phyloP scores from a whole-genome alignment of 2,888 invertebrate genomes.

The Scaptomyza caliginosa region DNA sequence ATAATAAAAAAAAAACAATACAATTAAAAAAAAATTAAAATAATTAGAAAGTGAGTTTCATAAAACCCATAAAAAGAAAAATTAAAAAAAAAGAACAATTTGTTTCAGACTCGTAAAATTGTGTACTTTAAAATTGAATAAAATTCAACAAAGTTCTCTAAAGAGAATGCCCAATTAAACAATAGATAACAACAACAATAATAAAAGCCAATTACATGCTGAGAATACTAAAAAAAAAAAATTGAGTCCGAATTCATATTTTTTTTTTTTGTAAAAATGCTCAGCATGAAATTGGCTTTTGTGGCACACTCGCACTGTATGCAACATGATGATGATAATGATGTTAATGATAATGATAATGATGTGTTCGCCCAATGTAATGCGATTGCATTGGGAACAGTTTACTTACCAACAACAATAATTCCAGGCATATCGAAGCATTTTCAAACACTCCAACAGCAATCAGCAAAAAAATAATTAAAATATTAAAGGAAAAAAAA shows the following conservation, averaged over 20 bases:
- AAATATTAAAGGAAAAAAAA: conserved; percentile 3
- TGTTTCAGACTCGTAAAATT: conserved; percentile 65
- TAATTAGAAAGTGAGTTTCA: conserved; percentile 50
- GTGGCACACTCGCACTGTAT: conserved; percentile 26
- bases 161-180: conserved; percentile 26
- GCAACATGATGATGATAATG: conserved; percentile 31
- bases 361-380: conserved; percentile 56
- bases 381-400: conserved; percentile 61
- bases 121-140: conserved; percentile 77
- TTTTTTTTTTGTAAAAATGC: no score
- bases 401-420: conserved; percentile 72
- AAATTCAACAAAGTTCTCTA: conserved; percentile 62
- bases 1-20: conserved; percentile 19
- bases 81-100: conserved; percentile 30
- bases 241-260: not conserved
- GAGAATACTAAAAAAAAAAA: conserved; percentile 12
- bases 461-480: conserved; percentile 62
- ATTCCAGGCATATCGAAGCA: conserved; percentile 79
- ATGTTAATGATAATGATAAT: conserved; percentile 18
- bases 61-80: conserved; percentile 6
- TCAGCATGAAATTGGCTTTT: conserved; percentile 37
- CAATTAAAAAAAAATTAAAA: conserved; percentile 25
- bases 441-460: conserved; percentile 66
- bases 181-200: conserved; percentile 8
- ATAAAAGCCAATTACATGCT: conserved; percentile 46